phyloP scores from a whole-genome alignment of 2,888 invertebrate species.

The Polyploca ridens region DNA sequence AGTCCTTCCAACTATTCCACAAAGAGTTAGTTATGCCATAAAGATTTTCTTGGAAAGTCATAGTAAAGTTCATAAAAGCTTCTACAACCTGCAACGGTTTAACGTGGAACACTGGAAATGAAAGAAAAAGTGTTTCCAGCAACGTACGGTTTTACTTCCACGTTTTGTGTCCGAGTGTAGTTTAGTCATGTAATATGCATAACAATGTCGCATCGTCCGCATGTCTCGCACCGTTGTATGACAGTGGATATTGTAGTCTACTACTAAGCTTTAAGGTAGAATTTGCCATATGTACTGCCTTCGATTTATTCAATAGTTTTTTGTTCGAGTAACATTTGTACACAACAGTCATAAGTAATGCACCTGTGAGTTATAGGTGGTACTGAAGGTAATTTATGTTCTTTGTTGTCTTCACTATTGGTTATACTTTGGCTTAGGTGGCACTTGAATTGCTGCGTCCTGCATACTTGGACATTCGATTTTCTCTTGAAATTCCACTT shows the following conservation, averaged over 20 bases:
- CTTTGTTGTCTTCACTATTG: conserved; percentile 7
- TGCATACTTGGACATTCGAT: not conserved
- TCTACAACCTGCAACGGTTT: not conserved
- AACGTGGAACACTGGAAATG: conserved; percentile 1
- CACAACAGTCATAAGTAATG: conserved; percentile 7
- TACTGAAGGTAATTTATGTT: conserved; percentile 6
- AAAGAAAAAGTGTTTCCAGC: conserved; percentile 21
- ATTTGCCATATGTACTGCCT: conserved; percentile 19
- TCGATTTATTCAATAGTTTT: conserved; percentile 31
- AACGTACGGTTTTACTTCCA: conserved; percentile 21
- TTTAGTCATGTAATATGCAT: conserved; percentile 44
- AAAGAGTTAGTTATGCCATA: not conserved
- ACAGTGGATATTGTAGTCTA: conserved; percentile 30
- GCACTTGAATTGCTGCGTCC: not conserved
- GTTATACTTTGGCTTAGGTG: conserved; percentile 3
- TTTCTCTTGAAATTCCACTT: not conserved
- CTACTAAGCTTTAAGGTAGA: conserved; percentile 25
- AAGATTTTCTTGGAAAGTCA: not conserved
- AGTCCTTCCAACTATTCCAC: not conserved
- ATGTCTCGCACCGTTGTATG: conserved; percentile 34
- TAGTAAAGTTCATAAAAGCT: not conserved
- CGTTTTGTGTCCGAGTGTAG: conserved; percentile 26
- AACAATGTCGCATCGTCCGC: conserved; percentile 36
- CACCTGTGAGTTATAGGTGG: conserved; percentile 5
- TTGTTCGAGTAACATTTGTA: conserved; percentile 19